phyloP scores from a whole-genome alignment of 2,888 invertebrate species.

The Lymantria dispar region DNA sequence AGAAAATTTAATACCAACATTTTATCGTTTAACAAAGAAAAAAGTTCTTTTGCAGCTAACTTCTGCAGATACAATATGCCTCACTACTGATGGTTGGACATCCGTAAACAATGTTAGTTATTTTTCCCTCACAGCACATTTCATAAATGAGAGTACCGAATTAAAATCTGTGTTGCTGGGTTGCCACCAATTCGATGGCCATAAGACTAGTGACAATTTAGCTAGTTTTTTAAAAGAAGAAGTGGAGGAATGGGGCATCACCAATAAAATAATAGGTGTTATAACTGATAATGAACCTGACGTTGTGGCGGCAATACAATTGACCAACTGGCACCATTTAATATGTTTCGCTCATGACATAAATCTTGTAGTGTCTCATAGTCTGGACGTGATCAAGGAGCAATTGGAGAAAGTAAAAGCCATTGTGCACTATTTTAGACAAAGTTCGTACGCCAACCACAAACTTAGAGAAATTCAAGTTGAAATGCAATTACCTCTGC shows the following conservation, averaged over 20 bases:
- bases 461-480: neutral
- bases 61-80: too few relatives aligned
- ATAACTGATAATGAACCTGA: neutral
- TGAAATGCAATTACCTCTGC: neutral
- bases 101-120: too few relatives aligned
- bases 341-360: neutral
- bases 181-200: too few relatives aligned
- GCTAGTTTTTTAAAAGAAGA: neutral
- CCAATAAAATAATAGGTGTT: neutral
- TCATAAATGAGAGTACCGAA: too few relatives aligned
- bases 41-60: too few relatives aligned
- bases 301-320: neutral
- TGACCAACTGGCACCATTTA: neutral
- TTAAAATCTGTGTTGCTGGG: too few relatives aligned
- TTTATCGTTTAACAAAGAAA: too few relatives aligned
- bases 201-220: too few relatives aligned
- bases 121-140: too few relatives aligned
- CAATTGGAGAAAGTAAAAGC: neutral
- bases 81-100: too few relatives aligned
- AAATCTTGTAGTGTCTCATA: neutral
- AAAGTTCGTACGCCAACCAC: neutral
- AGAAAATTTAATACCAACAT: too few relatives aligned
- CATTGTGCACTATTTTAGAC: neutral
- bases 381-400: neutral
- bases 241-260: too few relatives aligned